Evolutionary conservation across 2,113 vertebrate genomes (phyloP), one percentile per base, ranked within the genome.

Genomic region (Petrocephalus zakoni): DNA sequence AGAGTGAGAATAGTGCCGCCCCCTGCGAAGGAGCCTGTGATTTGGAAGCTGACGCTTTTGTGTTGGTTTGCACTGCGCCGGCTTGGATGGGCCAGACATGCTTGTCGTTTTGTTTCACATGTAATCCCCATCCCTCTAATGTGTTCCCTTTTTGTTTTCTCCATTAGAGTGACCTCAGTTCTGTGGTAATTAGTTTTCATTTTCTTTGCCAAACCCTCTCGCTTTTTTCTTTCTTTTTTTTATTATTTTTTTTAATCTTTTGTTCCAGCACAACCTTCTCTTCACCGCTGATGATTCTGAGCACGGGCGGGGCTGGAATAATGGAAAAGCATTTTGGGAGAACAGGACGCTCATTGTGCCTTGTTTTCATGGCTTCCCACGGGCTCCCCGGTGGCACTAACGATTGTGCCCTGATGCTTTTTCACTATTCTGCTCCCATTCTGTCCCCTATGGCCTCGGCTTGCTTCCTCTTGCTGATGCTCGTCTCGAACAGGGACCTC

Each of bases 81-180:
- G 87, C 47, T 90, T 78, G 56, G 91, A 87, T 81, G 37, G 25
- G 61, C 61, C 21, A n/a, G 37, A 83, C 46, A 21, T 93, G 92
- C 92, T 92, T 94, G 89, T 93, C 96, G 95, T 97, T 97, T 95
- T 95, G 94, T 95, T 96, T 97, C 96, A 97, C 96, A 97, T 97
- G 96, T 97, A 97, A 97, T 96, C 94, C 95, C 19, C 94, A 97
- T 97, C 97, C 97, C 95, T 97, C 97, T 97, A 97, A 98, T 97
- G 92, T 97, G 46, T 96, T 97, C 90, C 96, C 96, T 97, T 91
- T 95, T 91, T 95, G 91, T 94, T 98, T 97, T 97, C 96, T 97
- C 95, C 97, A 98, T 99, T 99, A 99, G 98, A 99, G 98, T 96
- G 98, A 99, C 97, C 98, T 99, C 97, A 99, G 97, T 99, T 99